Base-by-base conservation (phyloP, 2,888 invertebrate species). In the Axea sp. region DNA sequence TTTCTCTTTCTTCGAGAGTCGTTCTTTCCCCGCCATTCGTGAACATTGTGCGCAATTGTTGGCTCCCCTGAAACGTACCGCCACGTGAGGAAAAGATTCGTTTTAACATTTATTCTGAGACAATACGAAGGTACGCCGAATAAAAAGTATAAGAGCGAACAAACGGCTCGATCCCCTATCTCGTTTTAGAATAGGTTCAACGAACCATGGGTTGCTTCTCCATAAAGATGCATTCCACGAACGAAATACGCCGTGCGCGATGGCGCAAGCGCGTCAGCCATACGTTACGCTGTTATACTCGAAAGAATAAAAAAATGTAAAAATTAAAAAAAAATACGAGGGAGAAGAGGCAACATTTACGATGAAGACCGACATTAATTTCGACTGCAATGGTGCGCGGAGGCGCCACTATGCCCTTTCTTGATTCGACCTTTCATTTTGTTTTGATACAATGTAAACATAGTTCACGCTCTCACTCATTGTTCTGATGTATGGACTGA, bases 101-200 rank as follows among this genome's bases (percentile, higher is more conserved):
- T 75, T 68, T 62, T 51, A 68, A 68, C 75, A 55, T 75, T 76
- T 76, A 75, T 57, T 76, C 72, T 57, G 62, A 71, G 60, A 69
- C 67, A 74, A 69, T 60, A 59, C 73, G 60, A 71, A 75, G 64
- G 73, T 71, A 62, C 62, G 26, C 22, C 19, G 24, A 75, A 77
- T 76, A 76, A 77, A 78, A 76, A 76, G 35, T 49, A 33, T 51
- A 62, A 57, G 67, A 74, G 37, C 49, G 47, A 75, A 73, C 73
- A 69, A 77, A 75, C 76, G 68, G 75, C 71, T 60, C 73, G 71
- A 68, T 71, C 64, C 65, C 60, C 72, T 73, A 72, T 75, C 75
- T 77, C 47, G 73, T 77, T 77, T 71, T 75, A 77, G 76, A 76
- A 53, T 57, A 69, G 69, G 78, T 80, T 80, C 80, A 78, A 76